Conservation (phyloP, 2,113 vertebrate species). For the Salvator merianae region DNA sequence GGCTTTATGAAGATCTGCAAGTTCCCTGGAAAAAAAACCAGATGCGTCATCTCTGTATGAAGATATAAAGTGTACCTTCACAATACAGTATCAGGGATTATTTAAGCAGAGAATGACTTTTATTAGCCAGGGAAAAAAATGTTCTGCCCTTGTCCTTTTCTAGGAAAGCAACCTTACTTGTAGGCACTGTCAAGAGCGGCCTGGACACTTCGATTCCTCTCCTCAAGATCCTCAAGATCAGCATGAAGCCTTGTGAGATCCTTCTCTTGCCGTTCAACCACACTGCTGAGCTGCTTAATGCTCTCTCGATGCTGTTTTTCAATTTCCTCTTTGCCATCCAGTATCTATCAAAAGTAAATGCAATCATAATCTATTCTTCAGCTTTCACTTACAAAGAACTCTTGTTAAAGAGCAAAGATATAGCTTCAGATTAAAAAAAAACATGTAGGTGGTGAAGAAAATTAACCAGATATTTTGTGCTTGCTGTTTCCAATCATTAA, state of each 20-base stretch:
- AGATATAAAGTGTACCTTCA: neutral
- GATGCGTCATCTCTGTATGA: neutral
- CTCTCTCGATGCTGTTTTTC: conserved; percentile 96
- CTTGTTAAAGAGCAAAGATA: neutral
- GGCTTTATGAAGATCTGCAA: conserved; percentile 92
- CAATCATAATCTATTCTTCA: conserved; percentile 3
- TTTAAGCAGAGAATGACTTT: neutral
- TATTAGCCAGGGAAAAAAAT: neutral
- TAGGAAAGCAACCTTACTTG: conserved; percentile 74
- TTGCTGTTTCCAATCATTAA: neutral
- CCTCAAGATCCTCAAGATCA: conserved; percentile 85
- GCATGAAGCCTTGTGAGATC: conserved; percentile 82
- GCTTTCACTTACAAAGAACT: neutral
- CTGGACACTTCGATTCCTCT: conserved; percentile 90
- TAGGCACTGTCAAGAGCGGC: conserved; percentile 91
- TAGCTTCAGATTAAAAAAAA: neutral
- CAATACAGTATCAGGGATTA: neutral
- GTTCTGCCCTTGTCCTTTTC: neutral
- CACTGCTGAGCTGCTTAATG: conserved; percentile 89
- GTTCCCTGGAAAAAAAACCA: conserved; percentile 77
- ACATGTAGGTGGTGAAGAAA: too few species aligned
- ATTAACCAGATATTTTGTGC: neutral
- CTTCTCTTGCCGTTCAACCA: conserved; percentile 92
- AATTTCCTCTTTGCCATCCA: conserved; percentile 95
- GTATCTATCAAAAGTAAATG: conserved; percentile 75